Base-by-base conservation (phyloP, 1,140 invertebrate species). In the Zaprionus davidi region DNA sequence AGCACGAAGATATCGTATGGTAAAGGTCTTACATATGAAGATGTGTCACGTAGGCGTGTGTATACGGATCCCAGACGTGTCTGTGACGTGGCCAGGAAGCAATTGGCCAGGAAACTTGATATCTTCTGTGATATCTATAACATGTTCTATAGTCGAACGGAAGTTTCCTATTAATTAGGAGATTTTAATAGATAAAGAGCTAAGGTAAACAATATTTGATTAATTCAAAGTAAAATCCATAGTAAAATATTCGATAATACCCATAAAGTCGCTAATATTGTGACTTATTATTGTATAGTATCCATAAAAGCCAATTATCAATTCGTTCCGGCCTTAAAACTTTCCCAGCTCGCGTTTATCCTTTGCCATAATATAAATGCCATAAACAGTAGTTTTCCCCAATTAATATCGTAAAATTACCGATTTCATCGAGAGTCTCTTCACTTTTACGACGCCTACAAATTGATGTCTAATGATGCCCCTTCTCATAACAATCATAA, bases 401-500 rank as follows among this genome's bases (percentile, higher is more conserved):
- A 76, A 71, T 76, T 51, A 76, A 46, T 55, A 53, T 65, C 51
- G 26, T 76, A 71, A 76, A 60, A 76, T 55, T 13, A 44, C 28
- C 41, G 56, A 81, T 88, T 79, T 68, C 46, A 76, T 69, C 20
- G 49, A 20, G 69, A n/a, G 53, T 49, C 31, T 67, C 64, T 67
- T 68, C 41, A 1, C 22, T 71, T 79, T 88, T 83, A 78, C 46
- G 67, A 78, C 72, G 83, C 67, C 74, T 76, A 84, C 71, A 88
- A 88, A 88, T 90, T 76, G 75, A 57, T 65, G 72, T 76, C 76
- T 88, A 90, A 88, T 88, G 67, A 63, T 74, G 36, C 56, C 66
- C 51, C 67, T 34, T 59, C 68, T 44, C 6, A 49, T 41, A 20
- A 53, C 36, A 46, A 60, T 55, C 53, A 79, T 57, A 76, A 64